These are phyloP conservation scores for Macrophya alboannulata DNA, from an alignment of 2,888 invertebrate genomes.

Conservation along the genomic window DNA sequence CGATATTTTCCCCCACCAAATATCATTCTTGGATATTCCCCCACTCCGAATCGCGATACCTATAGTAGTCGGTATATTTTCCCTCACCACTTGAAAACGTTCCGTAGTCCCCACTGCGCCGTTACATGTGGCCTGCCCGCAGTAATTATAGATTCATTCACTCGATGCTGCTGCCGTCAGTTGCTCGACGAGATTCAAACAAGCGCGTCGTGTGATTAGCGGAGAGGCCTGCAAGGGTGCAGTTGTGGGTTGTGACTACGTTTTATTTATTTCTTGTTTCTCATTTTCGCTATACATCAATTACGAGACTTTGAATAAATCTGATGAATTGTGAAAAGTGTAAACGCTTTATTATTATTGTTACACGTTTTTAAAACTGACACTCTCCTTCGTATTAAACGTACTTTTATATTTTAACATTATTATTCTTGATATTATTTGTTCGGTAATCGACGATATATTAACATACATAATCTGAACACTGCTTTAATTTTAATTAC, in stretches of 20 bases:
- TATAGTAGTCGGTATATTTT: not conserved
- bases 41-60: not conserved
- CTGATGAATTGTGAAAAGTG: no score
- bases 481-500: no score
- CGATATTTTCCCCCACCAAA: not conserved
- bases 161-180: conserved; percentile 66
- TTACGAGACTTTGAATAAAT: no score
- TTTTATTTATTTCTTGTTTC: not conserved
- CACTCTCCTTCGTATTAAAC: no score
- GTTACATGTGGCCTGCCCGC: conserved; percentile 25
- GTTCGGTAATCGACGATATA: no score
- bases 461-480: no score
- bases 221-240: not conserved
- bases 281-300: no score
- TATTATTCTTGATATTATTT: no score
- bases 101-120: conserved; percentile 54
- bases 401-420: no score
- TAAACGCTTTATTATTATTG: no score
- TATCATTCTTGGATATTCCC: conserved; percentile 27
- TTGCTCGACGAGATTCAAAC: conserved; percentile 60
- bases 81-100: not conserved
- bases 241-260: not conserved
- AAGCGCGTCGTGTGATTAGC: conserved; percentile 11
- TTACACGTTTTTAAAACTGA: no score
- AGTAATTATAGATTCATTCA: conserved; percentile 73